Conservation (phyloP, 2,113 vertebrate species). For the Stercorarius parasiticus region DNA sequence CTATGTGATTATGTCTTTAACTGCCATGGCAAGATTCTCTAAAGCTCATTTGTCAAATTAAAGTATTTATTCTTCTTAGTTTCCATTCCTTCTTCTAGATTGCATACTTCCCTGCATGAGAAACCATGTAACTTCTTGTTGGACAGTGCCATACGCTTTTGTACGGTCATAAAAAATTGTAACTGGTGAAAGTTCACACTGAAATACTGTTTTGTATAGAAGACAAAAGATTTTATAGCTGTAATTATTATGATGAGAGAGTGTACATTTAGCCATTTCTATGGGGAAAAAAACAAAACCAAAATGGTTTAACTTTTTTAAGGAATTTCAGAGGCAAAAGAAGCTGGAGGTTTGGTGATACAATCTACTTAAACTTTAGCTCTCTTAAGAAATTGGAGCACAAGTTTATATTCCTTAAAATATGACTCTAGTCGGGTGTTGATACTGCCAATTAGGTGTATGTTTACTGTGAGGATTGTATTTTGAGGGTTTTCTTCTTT, state of each 20-base stretch:
- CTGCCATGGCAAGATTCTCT: not conserved
- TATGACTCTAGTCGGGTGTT: not conserved
- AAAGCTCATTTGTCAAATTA: not conserved
- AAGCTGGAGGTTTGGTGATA: not conserved
- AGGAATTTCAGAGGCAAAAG: not conserved
- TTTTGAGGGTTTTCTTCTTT: not conserved
- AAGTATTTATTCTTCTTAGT: not conserved
- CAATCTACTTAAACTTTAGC: not conserved
- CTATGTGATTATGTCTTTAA: not conserved
- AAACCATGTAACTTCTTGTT: not conserved
- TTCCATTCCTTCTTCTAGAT: not conserved
- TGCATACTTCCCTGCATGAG: fast-evolving
- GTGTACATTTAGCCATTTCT: not conserved
- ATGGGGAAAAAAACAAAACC: not conserved
- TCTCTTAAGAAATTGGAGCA: not conserved
- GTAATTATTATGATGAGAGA: not conserved
- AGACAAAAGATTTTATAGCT: not conserved
- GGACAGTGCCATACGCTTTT: not conserved
- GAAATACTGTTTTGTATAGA: not conserved
- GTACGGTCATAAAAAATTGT: not conserved
- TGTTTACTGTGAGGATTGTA: not conserved
- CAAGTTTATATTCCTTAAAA: not conserved
- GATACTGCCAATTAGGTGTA: not conserved
- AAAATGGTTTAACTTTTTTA: not conserved
- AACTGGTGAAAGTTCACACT: not conserved